Conservation (phyloP, 2,113 vertebrate genomes). For the Monarcha castaneiventris region DNA sequence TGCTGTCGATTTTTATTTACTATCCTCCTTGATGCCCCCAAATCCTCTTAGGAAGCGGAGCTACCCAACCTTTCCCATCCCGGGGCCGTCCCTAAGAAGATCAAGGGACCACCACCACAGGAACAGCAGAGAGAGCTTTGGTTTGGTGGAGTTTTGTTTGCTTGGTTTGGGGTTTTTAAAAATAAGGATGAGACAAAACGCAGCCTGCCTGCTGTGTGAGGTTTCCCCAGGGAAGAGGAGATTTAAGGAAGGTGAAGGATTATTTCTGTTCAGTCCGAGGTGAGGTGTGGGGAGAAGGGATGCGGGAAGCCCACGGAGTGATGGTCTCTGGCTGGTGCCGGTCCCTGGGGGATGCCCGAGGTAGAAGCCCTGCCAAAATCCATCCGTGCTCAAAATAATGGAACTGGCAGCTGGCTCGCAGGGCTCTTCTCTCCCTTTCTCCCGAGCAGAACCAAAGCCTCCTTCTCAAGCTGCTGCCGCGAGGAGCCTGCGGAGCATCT, state of each 20-base stretch:
- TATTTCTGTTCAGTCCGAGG: neutral
- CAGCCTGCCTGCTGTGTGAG: neutral
- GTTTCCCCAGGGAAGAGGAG: neutral
- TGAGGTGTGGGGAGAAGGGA: neutral
- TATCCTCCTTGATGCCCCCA: constrained; percentile 2
- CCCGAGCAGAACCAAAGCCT: neutral
- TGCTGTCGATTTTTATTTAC: constrained; percentile 9
- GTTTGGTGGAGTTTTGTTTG: neutral
- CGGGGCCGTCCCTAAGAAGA: neutral
- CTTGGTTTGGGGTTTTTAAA: neutral
- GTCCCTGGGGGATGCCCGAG: neutral
- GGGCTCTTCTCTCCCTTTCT: neutral
- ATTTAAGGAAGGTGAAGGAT: neutral
- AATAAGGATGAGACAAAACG: neutral
- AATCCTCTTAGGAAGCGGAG: constrained; percentile 5
- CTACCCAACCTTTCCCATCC: neutral
- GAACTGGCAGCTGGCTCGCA: neutral
- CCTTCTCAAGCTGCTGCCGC: neutral
- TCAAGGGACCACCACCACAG: neutral
- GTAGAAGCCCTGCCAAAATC: neutral
- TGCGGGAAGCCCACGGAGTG: rapidly evolving
- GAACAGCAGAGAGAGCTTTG: neutral
- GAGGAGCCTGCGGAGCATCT: neutral
- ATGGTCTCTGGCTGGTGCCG: neutral
- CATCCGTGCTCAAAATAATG: neutral